Evolutionary conservation across 2,113 vertebrate species (phyloP).

Genomic region (Neofelis nebulosa): DNA sequence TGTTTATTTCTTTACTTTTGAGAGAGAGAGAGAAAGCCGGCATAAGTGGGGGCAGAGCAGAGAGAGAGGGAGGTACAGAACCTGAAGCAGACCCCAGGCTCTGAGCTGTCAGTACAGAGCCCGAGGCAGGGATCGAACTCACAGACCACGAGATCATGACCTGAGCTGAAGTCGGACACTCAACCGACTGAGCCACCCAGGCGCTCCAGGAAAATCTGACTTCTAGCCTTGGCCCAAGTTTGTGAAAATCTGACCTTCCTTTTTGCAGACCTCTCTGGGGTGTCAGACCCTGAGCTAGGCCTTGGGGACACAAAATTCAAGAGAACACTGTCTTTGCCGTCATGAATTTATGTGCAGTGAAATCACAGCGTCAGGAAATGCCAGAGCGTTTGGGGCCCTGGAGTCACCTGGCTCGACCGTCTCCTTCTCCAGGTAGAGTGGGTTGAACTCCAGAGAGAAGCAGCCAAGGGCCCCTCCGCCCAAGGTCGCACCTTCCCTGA

Average conservation of each 20-base stretch:
- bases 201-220: not conserved
- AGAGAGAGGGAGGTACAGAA: too few relatives aligned
- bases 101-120: too few relatives aligned
- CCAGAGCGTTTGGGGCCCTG: fast-evolving
- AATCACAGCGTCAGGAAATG: not conserved
- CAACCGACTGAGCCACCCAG: too few relatives aligned
- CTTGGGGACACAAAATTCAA: not conserved
- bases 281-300: not conserved
- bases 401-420: not conserved
- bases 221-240: not conserved
- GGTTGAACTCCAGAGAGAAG: not conserved
- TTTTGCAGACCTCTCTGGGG: not conserved
- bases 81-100: too few relatives aligned
- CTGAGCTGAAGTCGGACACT: too few relatives aligned
- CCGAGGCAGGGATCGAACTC: too few relatives aligned
- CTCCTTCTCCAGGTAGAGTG: not conserved
- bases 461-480: not conserved
- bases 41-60: too few relatives aligned
- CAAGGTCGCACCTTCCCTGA: not conserved
- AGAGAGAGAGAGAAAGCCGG: too few relatives aligned
- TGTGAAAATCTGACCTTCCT: not conserved
- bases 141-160: too few relatives aligned
- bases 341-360: fast-evolving
- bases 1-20: too few relatives aligned
- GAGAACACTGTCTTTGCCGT: not conserved